Evolutionary conservation across 1,140 invertebrate genomes (phyloP), one percentile per base, ranked within the genome.

Genomic region (Drosophila navojoa): DNA sequence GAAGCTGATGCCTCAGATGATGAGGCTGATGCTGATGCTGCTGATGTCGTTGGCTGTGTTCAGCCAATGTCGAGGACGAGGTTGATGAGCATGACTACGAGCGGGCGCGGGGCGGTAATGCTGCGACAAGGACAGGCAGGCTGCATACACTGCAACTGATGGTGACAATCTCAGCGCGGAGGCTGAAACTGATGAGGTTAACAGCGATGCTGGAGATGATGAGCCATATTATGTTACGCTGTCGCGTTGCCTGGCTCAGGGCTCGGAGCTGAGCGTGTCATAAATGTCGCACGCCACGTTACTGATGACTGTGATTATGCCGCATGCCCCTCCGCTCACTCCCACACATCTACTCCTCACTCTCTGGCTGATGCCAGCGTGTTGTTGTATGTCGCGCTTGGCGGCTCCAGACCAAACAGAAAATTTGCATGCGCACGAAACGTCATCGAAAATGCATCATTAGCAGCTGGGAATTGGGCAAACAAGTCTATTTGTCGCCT

Each of bases 401-500:
- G 73, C 47, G 60, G 55, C 22, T 15, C n/a, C 42, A 7, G 49
- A 16, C 35, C 66, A 70, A 59, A 69, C 50, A 52, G 62, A n/a
- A 76, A 79, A 86, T 86, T 87, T 81, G 76, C 76, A 86, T 86
- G 76, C 54, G 68, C 82, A 79, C 76, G 76, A 78, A 82, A 81
- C 69, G 71, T 76, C 82, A 86, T 82, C 82, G 72, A 86, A 87
- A 86, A 86, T 86, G 82, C 82, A 86, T 86, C 82, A 86, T 86
- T 87, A 87, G 82, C 82, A 85, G 77, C 82, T 73, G 79, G 76
- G 79, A 82, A 87, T 86, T 82, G 82, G 79, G 79, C 71, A 82
- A 79, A 86, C 79, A 86, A 86, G 82, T 87, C 79, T 86, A 86
- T 86, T 86, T 86, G 81, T 87, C 81, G 82, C 82, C 81, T 70